Base-by-base conservation (phyloP, 2,113 vertebrate genomes). In the Embiotoca jacksoni region DNA sequence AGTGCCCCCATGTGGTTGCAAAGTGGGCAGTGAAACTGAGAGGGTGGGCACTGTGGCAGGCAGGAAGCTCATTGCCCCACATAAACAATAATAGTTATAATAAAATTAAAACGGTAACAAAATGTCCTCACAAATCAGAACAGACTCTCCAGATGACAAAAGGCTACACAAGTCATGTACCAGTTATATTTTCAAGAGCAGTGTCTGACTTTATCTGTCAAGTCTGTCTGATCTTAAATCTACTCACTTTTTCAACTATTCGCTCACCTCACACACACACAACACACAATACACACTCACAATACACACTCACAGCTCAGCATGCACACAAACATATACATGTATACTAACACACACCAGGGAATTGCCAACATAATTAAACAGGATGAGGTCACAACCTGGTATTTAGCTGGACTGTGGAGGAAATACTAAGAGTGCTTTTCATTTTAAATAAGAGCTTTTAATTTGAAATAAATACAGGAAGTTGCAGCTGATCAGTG, bases 41-140 rank as follows among this genome's bases (percentile, higher is more conserved):
- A 87, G 80, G 75, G 83, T 53, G 89, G 85, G 91, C 88, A 93
- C 89, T 90, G 89, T 81, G 88, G 91, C 88, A 86, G 84, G 85
- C 88, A 91, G 91, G 92, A 92, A 94, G 88, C 92, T 88, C 82
- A 58, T 91, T 80, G 87, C 90, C 86, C 81, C 81, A 88, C 75
- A 80, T 65, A 81, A 82, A 89, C 44, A 82, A 86, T 39, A 84
- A 71, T 50, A 79, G 67, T 81, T 39, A 80, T 50, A 90, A 87
- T 78, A 88, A 86, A 92, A 90, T 81, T 75, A 89, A 87, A 90
- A 88, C 62, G 30, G 83, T 86, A 91, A 93, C 77, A 89, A 91
- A 92, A 84, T 44, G 23, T 63, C 72, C 62, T 66, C 75, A 89
- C 65, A 65, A 72, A 80, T 80, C 78, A 62, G 75, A 61, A 77